Evolutionary conservation across 2,797 vertebrate genomes (phyloP).

Genomic region (Avahi laniger): DNA sequence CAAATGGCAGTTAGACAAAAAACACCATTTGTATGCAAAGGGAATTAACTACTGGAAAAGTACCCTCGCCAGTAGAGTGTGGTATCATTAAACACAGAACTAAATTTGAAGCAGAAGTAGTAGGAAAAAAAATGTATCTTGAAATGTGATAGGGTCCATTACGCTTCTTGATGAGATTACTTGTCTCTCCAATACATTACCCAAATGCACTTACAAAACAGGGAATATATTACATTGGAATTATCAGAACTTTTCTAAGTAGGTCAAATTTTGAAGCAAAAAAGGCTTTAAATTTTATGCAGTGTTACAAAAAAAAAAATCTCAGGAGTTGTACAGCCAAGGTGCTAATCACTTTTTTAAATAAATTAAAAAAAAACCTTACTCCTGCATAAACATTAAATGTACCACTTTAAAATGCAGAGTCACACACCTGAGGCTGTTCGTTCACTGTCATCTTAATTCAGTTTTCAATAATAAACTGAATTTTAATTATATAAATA

Average conservation of each 20-base stretch:
- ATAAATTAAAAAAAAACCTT: slow-evolving; percentile 66
- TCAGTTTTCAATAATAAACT: slow-evolving; percentile 80
- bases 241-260: slow-evolving; percentile 85
- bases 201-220: slow-evolving; percentile 80
- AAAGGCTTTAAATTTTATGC: slow-evolving; percentile 82
- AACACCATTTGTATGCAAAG: slow-evolving; percentile 74
- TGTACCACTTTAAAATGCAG: slow-evolving; percentile 82
- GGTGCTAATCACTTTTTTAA: slow-evolving; percentile 86
- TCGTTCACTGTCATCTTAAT: slow-evolving; percentile 80
- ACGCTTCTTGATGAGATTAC: slow-evolving; percentile 78
- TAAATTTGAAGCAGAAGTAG: slow-evolving; percentile 71
- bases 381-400: slow-evolving; percentile 83
- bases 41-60: slow-evolving; percentile 75
- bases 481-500: slow-evolving; percentile 79
- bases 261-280: slow-evolving; percentile 84
- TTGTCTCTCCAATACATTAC: slow-evolving; percentile 80
- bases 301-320: slow-evolving; percentile 75
- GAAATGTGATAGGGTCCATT: slow-evolving; percentile 84
- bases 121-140: slow-evolving; percentile 64
- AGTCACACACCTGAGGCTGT: slow-evolving; percentile 84
- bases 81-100: slow-evolving; percentile 78
- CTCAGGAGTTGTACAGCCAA: slow-evolving; percentile 72
- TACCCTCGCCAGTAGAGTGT: not conserved
- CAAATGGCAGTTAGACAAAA: slow-evolving; percentile 59
- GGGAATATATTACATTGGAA: slow-evolving; percentile 67